Evolutionary conservation across 2,113 vertebrate species (phyloP), one percentile per base, ranked within the genome.

Genomic region (Chamaea fasciata): DNA sequence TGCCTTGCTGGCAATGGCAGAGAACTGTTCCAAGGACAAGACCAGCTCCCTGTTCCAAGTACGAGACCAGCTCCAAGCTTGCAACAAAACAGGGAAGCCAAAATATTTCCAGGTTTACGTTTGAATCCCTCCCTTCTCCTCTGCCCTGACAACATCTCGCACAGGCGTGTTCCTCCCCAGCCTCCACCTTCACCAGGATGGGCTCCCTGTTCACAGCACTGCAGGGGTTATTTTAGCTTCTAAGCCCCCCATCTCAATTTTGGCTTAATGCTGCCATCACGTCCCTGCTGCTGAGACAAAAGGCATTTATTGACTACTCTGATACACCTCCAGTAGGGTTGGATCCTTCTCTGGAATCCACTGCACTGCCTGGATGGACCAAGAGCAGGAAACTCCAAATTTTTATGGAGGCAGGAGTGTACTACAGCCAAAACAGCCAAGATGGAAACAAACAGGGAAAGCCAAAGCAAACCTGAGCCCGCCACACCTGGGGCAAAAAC

Each of bases 281-380:
- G 89, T 94, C 91, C 93, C 41, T 9, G 77, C 67, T 23, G 68
- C 83, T 83, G 87, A 95, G 93, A 98, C 97, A 98, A 98, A 98
- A 97, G 96, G 91, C 91, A 87, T 97, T 98, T 97, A 98, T 97
- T 97, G 97, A 91, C 92, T 57, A 55, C 95, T 93, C 95, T 82
- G 50, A 97, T 96, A 96, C 96, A 97, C 85, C 87, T 97, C 94
- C 97, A 91, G 77, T 42, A 87, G 81, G 96, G 42, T 69, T 53
- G 60, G 96, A 98, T 98, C 97, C 97, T 92, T 92, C 97, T 96
- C 96, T 96, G 17, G 42, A 93, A 94, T 90, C 64, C 76, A 91
- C 64, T 4, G 12, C 47, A 9, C n/a, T 15, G 78, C 44, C 52
- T 2, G 6, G 62, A 76, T 35, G 74, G 64, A n/a, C 49, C 49